Conservation (phyloP, 2,797 vertebrate species). For the Gallirallus australis region DNA sequence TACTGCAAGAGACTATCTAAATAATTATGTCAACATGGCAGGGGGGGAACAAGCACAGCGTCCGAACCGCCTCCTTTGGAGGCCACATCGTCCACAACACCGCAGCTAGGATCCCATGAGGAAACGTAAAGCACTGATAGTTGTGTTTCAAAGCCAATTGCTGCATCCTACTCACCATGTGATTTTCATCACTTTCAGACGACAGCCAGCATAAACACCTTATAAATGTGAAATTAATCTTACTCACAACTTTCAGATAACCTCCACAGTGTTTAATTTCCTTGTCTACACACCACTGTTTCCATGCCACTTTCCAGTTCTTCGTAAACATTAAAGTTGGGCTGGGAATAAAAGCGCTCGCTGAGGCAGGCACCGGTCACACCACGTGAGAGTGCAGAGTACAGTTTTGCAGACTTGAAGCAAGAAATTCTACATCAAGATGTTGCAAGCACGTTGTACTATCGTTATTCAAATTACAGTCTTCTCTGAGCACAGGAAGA, state of each 20-base stretch:
- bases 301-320: background rate
- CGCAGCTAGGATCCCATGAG: background rate
- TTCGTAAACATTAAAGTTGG: background rate
- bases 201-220: slow-evolving; percentile 35
- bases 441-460: background rate
- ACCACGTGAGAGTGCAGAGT: background rate
- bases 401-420: background rate
- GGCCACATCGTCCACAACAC: background rate
- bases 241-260: background rate
- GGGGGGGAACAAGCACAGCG: background rate
- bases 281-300: background rate
- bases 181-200: background rate
- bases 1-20: background rate
- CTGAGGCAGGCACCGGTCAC: background rate
- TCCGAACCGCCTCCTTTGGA: background rate
- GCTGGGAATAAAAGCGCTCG: background rate
- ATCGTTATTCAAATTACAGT: background rate
- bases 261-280: background rate
- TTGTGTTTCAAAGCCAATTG: background rate
- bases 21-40: background rate
- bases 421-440: background rate
- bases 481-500: background rate
- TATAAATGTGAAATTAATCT: background rate
- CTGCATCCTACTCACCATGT: background rate
- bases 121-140: background rate